Percentiles rank a stretch among this genome's conserved stretches.
phyloP scores from a whole-genome alignment of 2,113 vertebrate genomes.

The Platycercus adscitus region DNA sequence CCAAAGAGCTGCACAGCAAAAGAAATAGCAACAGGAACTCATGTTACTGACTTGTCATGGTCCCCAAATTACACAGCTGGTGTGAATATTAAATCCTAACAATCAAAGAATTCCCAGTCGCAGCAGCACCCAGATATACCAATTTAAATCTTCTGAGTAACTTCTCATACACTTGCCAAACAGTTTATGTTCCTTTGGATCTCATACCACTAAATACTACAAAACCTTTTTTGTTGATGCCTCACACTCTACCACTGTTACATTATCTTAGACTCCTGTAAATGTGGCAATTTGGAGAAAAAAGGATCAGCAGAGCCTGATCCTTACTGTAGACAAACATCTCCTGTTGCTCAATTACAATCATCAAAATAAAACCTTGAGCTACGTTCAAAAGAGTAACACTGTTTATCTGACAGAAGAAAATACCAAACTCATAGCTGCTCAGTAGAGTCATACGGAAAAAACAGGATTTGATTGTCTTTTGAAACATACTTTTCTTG shows the following conservation, averaged over 20 bases:
- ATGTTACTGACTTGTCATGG: not conserved
- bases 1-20: conserved; percentile 87
- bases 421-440: not conserved
- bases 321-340: not conserved
- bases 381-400: not conserved
- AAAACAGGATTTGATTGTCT: not conserved
- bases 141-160: conserved; percentile 32
- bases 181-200: not conserved
- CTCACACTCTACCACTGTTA: conserved; percentile 32
- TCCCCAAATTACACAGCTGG: conserved; percentile 47
- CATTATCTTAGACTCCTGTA: not conserved
- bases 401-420: not conserved
- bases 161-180: conserved; percentile 38
- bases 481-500: not conserved
- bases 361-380: not conserved
- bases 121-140: not conserved
- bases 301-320: not conserved
- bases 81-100: not conserved
- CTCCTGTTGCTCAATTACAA: not conserved
- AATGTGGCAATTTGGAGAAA: not conserved
- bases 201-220: not conserved
- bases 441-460: not conserved
- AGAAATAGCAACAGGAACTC: conserved; percentile 14
- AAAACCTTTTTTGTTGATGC: conserved; percentile 32
- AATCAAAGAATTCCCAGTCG: conserved; percentile 18